Conservation (phyloP, 2,888 invertebrate species). For the Dione juno region DNA sequence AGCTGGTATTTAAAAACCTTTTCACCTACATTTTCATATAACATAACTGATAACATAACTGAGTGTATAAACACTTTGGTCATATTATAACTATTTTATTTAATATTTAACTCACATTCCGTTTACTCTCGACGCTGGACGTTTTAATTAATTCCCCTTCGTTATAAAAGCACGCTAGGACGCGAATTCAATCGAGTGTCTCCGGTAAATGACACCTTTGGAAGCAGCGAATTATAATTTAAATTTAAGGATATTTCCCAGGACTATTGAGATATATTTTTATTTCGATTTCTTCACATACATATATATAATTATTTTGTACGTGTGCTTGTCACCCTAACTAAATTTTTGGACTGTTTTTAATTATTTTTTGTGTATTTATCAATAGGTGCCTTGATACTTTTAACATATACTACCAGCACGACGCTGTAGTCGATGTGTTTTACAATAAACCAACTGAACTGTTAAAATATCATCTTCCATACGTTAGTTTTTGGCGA, state of each 20-base stretch:
- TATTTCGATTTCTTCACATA: not conserved
- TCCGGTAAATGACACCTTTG: slow-evolving; percentile 49
- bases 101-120: slow-evolving; percentile 46
- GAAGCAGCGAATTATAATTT: slow-evolving; percentile 40
- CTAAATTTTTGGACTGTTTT: no score
- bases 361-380: no score
- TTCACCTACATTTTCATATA: no score
- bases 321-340: no score
- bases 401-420: no score
- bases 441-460: slow-evolving; percentile 13
- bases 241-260: slow-evolving; percentile 30
- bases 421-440: no score
- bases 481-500: no score
- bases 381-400: no score
- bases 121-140: slow-evolving; percentile 37
- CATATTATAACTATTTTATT: slow-evolving; percentile 35
- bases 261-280: not conserved
- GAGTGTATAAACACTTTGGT: not conserved
- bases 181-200: slow-evolving; percentile 45
- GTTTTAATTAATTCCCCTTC: slow-evolving; percentile 44
- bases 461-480: no score
- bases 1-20: no score
- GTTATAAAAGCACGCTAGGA: slow-evolving; percentile 44
- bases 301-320: not conserved
- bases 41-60: no score